Conservation (phyloP, 92 coral and sea anemone species). For the Phenganax stokvisi region DNA sequence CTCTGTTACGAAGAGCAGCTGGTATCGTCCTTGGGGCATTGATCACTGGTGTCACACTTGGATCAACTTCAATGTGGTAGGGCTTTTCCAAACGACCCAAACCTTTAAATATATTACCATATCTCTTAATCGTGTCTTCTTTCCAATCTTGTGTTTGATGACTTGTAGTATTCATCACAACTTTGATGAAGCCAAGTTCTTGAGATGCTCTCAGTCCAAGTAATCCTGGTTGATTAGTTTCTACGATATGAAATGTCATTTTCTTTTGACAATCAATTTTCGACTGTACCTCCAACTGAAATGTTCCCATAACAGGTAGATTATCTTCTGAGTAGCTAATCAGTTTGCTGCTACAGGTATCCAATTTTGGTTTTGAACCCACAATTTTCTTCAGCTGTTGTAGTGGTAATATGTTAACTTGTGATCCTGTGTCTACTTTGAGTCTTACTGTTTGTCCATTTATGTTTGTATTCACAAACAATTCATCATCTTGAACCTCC, state of each 20-base stretch:
- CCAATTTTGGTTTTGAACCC: not conserved
- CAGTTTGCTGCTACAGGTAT: not conserved
- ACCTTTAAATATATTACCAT: conserved; percentile 45
- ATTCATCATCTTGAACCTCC: not conserved
- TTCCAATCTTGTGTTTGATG: conserved; percentile 24
- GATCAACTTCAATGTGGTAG: conserved; percentile 54
- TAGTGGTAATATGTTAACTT: not conserved
- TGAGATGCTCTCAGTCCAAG: conserved; percentile 21
- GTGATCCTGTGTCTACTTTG: conserved; percentile 1
- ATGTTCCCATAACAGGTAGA: not conserved
- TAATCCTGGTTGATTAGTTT: conserved; percentile 12
- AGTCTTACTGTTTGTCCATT: not conserved
- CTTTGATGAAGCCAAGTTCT: conserved; percentile 51
- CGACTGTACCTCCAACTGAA: not conserved
- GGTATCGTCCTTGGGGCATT: conserved; percentile 42
- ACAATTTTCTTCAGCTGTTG: not conserved
- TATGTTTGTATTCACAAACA: not conserved
- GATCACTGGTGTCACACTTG: conserved; percentile 37
- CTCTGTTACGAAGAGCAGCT: conserved; percentile 49
- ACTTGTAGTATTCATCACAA: conserved; percentile 31
- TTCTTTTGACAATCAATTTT: not conserved
- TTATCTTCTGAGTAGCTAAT: conserved; percentile 2
- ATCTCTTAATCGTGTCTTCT: conserved; percentile 43
- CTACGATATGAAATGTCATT: not conserved
- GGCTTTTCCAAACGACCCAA: conserved; percentile 53